These are phyloP conservation scores for Suillia variegata DNA, from an alignment of 2,888 invertebrate species.

Conservation along the genomic window DNA sequence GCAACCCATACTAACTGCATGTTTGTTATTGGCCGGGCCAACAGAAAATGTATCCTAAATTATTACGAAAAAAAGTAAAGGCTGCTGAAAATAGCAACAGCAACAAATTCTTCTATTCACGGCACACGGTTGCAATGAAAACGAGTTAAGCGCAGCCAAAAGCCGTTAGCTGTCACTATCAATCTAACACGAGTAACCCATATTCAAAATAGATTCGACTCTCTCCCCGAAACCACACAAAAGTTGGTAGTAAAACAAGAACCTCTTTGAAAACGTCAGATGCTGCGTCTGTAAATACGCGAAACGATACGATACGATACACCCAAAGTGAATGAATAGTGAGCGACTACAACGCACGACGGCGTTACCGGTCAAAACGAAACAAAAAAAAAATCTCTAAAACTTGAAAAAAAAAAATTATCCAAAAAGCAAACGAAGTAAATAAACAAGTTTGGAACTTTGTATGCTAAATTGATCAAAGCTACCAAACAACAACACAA, in stretches of 20 bases:
- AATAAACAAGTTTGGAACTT: constrained; percentile 31
- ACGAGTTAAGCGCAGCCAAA: constrained; percentile 7
- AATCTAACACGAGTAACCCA: constrained; percentile 43
- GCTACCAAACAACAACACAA: constrained; percentile 20
- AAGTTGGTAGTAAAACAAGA: neutral
- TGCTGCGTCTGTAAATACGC: neutral
- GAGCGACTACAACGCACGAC: neutral
- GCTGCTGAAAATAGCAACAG: neutral
- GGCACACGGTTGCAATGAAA: neutral
- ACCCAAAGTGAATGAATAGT: constrained; percentile 13
- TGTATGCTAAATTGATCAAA: constrained; percentile 30
- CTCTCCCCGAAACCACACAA: constrained; percentile 24
- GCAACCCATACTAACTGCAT: neutral
- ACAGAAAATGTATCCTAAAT: neutral
- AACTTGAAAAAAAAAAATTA: neutral
- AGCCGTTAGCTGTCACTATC: constrained; percentile 41
- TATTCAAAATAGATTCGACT: constrained; percentile 55
- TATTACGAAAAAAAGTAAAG: neutral
- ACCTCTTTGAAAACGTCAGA: neutral
- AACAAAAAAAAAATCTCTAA: neutral
- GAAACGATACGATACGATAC: neutral
- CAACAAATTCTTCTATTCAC: neutral
- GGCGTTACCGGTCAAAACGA: constrained; percentile 17
- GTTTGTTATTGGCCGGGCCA: neutral
- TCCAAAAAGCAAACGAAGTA: constrained; percentile 24